Base-by-base conservation (phyloP, 1,140 invertebrate genomes). In the Hycleus phaleratus region DNA sequence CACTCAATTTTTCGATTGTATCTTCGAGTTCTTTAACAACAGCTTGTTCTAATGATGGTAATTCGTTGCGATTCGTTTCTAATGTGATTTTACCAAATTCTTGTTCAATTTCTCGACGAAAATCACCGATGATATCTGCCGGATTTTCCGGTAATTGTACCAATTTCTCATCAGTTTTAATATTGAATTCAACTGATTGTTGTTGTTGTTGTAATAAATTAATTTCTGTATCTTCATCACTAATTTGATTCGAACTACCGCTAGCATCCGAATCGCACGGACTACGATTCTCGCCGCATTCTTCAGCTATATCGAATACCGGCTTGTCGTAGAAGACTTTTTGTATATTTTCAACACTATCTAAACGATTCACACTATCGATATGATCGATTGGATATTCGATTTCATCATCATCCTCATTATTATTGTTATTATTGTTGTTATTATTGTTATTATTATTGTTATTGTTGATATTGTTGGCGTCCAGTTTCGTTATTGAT, bases 321-420 rank as follows among this genome's bases (percentile, higher is more conserved):
- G 79, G 76, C 58, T 82, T 82, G 57, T 82, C 78, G 66, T 83
- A 82, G 60, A 82, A 81, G 5, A 76, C 72, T 63, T 82, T 82
- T 49, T 75, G 72, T 48, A 79, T 77, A 48, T 75, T 75, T 49
- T 76, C 76, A 10, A 77, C 75, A 32, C 70, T 75, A 59, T 78
- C 78, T 51, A 81, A 61, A 24, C 79, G 75, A 68, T 83, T 82
- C 7, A 81, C 74, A 56, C 72, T 78, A 50, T 80, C 79, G 46
- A 74, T 74, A 53, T 73, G 65, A 48, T 68, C 64, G 45, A 62
- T 57, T 32, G 46, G 58, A n/a, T 42, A 42, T 7, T 42, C 11
- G 5, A 9, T 42, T 39, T 54, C 55, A 8, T 61, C 57, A 1
- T 49, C 50, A 26, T 64, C 63, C 46, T 71, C 67, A n/a, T 67